Percentiles rank a stretch among this genome's conserved stretches.
These are phyloP conservation scores for Thereva unica DNA, from an alignment of 2,888 invertebrate species.

Conservation along the genomic window DNA sequence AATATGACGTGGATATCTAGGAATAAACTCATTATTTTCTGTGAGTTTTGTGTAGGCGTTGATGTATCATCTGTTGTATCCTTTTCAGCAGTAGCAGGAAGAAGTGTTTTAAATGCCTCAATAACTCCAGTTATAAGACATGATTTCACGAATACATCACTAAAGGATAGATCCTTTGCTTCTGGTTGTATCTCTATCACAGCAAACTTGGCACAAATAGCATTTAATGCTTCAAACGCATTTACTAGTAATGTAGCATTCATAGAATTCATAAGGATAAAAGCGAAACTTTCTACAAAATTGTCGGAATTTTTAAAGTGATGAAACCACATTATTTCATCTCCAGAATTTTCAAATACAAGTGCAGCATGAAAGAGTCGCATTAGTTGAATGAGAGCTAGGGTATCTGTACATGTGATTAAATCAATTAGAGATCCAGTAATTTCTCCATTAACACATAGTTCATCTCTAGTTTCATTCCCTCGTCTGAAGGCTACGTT, in stretches of 20 bases:
- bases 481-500: too few relatives aligned
- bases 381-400: constrained; percentile 74
- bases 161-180: constrained; percentile 45
- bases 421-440: constrained; percentile 63
- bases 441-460: constrained; percentile 64
- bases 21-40: constrained; percentile 55
- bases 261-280: constrained; percentile 75
- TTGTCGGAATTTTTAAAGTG: constrained; percentile 59
- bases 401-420: constrained; percentile 68
- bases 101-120: constrained; percentile 53
- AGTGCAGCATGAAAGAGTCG: constrained; percentile 66
- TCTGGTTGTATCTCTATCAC: constrained; percentile 46
- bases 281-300: constrained; percentile 66
- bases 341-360: constrained; percentile 57
- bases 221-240: constrained; percentile 65
- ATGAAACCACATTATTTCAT: constrained; percentile 60
- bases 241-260: constrained; percentile 65
- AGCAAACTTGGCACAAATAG: constrained; percentile 60
- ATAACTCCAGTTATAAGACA: constrained; percentile 52
- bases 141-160: constrained; percentile 52
- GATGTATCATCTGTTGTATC: constrained; percentile 43
- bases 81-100: constrained; percentile 43
- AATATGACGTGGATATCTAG: constrained; percentile 56
- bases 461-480: constrained; percentile 62
- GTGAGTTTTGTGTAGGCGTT: constrained; percentile 48